Evolutionary conservation across 2,113 vertebrate genomes (phyloP).

Genomic region (Nothocercus nigrocapillus): DNA sequence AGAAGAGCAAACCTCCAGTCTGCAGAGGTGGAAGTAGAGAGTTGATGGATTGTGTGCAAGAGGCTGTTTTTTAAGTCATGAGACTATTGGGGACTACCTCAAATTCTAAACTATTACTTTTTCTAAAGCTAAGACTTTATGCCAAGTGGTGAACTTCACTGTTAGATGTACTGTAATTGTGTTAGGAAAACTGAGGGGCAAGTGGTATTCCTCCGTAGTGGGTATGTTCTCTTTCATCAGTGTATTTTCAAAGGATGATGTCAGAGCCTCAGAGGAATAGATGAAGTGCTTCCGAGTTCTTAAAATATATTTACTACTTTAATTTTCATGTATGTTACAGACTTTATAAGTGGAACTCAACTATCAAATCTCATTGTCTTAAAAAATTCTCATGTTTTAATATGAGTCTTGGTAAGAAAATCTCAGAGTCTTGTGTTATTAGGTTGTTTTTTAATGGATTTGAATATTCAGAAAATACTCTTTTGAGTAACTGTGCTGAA

Average conservation of each 20-base stretch:
- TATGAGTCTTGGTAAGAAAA: neutral
- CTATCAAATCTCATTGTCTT: neutral
- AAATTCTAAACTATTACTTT: neutral
- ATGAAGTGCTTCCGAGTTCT: neutral
- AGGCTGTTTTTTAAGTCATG: no score
- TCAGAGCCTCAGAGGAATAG: neutral
- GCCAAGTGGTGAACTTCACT: neutral
- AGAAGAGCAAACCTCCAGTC: neutral
- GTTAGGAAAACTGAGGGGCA: neutral
- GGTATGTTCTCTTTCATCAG: neutral
- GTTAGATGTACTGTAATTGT: no score
- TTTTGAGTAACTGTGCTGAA: neutral
- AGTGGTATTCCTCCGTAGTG: neutral
- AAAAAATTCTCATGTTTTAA: neutral
- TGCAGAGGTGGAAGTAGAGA: neutral
- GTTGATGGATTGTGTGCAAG: neutral
- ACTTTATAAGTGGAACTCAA: neutral
- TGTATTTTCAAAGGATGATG: neutral
- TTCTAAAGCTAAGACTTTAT: neutral
- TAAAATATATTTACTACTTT: neutral
- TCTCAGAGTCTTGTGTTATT: neutral
- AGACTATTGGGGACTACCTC: neutral
- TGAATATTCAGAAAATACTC: neutral
- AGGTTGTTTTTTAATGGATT: neutral
- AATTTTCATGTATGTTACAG: neutral